Conservation (phyloP, 1,140 invertebrate species). For the Lucilia cuprina region DNA sequence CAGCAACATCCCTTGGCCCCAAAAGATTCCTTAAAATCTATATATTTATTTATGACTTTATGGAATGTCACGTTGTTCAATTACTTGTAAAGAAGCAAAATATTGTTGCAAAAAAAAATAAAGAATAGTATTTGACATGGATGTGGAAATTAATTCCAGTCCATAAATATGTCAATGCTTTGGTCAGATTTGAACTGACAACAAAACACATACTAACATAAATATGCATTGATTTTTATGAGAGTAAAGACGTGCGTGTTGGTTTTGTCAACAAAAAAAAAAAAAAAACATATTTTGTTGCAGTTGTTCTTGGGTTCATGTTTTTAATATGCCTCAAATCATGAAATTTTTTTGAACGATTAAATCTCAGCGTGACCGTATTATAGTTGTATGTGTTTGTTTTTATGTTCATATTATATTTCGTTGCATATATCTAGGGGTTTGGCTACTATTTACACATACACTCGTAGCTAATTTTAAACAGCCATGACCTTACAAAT, state of each 20-base stretch:
- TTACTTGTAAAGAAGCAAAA: slow-evolving; percentile 11
- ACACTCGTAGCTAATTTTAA: not conserved
- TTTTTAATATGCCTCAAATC: not conserved
- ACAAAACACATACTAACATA: not conserved
- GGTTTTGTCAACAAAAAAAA: not conserved
- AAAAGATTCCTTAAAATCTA: not conserved
- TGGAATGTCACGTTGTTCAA: slow-evolving; percentile 14
- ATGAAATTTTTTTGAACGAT: not conserved
- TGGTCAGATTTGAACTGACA: not conserved
- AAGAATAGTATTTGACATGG: not conserved
- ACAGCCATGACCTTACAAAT: not conserved
- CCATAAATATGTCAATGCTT: slow-evolving; percentile 8
- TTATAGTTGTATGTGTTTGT: not conserved
- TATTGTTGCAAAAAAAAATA: not conserved
- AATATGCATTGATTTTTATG: not conserved
- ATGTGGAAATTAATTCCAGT: slow-evolving; percentile 12
- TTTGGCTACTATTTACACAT: not conserved
- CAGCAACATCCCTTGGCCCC: not conserved
- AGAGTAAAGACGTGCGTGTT: not conserved
- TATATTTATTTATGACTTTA: not conserved
- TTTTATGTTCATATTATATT: not conserved
- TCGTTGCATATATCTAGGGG: not conserved
- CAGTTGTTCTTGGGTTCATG: not conserved
- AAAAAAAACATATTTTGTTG: not conserved
- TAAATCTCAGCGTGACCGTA: slow-evolving; percentile 6